Conservation (phyloP, 2,113 vertebrate species). For the Eira barbara region DNA sequence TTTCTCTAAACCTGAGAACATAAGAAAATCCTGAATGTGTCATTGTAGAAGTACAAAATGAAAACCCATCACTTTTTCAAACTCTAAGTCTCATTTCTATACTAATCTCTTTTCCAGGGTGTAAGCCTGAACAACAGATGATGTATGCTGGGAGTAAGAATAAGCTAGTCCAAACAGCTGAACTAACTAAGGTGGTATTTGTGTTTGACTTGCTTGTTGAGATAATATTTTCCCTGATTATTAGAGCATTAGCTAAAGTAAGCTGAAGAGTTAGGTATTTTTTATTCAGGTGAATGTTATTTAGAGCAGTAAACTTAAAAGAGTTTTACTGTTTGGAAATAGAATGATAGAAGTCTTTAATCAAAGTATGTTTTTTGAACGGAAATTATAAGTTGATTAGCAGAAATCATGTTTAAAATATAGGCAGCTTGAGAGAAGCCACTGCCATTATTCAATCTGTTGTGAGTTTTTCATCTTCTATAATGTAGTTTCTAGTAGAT, state of each 20-base stretch:
- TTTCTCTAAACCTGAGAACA: not conserved
- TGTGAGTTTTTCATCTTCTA: not conserved
- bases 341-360: not conserved
- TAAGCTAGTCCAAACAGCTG: slow-evolving; percentile 93
- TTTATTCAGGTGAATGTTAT: not conserved
- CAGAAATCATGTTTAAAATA: slow-evolving; percentile 35
- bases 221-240: not conserved
- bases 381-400: not conserved
- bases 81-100: not conserved
- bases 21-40: slow-evolving; percentile 30
- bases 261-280: not conserved
- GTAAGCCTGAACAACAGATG: slow-evolving; percentile 97
- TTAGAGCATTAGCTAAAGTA: not conserved
- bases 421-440: slow-evolving; percentile 18
- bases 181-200: slow-evolving; percentile 92
- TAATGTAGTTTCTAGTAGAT: not conserved
- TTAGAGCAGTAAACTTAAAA: not conserved
- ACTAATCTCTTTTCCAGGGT: slow-evolving; percentile 84
- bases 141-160: slow-evolving; percentile 99
- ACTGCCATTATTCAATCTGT: not conserved
- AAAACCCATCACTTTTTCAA: not conserved
- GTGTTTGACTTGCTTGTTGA: not conserved
- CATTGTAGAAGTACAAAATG: not conserved
- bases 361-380: not conserved
- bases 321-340: slow-evolving; percentile 25